A percentile compares a stretch with the other conserved stretches of the same genome.
Conservation (phyloP, 2,888 invertebrate genomes). For the Diogma glabrata region DNA sequence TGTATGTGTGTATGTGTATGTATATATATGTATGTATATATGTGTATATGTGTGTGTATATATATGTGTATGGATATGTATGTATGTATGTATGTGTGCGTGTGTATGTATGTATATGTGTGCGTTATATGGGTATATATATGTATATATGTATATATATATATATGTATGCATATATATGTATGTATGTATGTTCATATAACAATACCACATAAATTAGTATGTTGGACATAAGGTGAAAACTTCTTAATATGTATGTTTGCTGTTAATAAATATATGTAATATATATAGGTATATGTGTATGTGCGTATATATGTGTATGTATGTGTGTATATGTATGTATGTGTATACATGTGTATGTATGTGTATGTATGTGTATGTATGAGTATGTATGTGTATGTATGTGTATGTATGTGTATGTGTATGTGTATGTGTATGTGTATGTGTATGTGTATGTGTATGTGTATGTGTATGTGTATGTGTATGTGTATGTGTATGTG, state of each 20-base stretch:
- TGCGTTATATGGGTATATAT: background rate
- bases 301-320: background rate
- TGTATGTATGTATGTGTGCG: background rate
- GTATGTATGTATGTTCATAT: background rate
- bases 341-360: background rate
- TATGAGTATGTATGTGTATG: background rate
- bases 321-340: background rate
- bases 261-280: no score
- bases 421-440: background rate
- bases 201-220: no score
- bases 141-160: constrained; percentile 1
- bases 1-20: background rate
- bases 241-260: no score
- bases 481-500: background rate
- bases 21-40: background rate
- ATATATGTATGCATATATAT: background rate
- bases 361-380: background rate
- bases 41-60: background rate
- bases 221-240: no score
- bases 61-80: background rate
- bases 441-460: background rate
- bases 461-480: background rate
- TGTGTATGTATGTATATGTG: background rate
- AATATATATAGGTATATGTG: no score
- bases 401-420: background rate